Percentiles rank a stretch among this genome's conserved stretches.
These are phyloP conservation scores for Triops longicaudatus DNA, from an alignment of 1,140 invertebrate species.

Conservation along the genomic window DNA sequence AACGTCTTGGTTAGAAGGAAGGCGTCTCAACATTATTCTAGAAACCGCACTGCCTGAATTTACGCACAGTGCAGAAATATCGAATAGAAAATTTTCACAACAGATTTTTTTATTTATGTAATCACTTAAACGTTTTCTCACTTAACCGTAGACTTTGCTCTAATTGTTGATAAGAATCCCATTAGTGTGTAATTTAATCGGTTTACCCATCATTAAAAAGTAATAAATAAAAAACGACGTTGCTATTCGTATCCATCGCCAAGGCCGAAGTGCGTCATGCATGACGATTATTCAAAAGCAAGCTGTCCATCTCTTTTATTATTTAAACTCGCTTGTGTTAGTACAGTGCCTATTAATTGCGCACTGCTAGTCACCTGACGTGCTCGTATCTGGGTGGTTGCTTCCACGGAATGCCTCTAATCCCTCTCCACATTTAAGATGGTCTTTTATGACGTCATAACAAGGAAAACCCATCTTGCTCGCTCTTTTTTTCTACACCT, in stretches of 20 bases:
- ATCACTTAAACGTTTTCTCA: too few relatives aligned
- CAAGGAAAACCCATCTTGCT: conserved; percentile 2
- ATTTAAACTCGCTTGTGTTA: not conserved
- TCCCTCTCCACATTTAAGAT: not conserved
- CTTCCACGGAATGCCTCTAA: not conserved
- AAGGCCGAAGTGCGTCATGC: not conserved
- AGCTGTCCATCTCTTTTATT: not conserved
- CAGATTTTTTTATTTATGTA: too few relatives aligned
- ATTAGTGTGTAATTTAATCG: too few relatives aligned
- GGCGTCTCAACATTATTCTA: too few relatives aligned
- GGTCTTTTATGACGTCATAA: not conserved
- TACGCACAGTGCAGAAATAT: too few relatives aligned
- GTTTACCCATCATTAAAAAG: not conserved
- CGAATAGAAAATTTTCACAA: too few relatives aligned
- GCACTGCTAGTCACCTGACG: conserved; percentile 10
- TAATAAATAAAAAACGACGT: not conserved
- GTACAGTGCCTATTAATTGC: not conserved
- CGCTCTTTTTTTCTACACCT: not conserved
- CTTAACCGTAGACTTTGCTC: too few relatives aligned
- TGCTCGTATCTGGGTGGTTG: not conserved
- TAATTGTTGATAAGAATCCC: too few relatives aligned
- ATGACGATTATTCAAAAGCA: not conserved
- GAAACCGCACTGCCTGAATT: too few relatives aligned
- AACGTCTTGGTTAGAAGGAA: too few relatives aligned
- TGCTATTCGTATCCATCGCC: not conserved